Conservation (phyloP, 2,113 vertebrate genomes). For the Mirza zaza region DNA sequence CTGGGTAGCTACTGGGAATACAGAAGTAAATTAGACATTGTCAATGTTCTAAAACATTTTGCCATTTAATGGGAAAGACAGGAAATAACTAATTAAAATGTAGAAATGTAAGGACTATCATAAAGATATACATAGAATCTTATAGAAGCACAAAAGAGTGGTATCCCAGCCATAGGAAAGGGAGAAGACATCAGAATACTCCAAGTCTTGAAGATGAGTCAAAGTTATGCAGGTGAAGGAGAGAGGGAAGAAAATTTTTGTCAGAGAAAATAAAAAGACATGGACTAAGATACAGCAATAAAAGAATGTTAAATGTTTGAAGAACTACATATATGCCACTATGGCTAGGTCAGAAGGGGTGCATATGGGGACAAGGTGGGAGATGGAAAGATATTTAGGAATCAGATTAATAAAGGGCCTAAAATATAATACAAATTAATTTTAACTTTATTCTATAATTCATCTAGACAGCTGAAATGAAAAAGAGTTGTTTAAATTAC, state of each 20-base stretch:
- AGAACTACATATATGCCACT: not conserved
- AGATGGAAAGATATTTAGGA: not conserved
- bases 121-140: not conserved
- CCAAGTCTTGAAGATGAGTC: not conserved
- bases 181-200: not conserved
- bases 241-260: not conserved
- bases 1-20: not conserved
- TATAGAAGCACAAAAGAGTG: not conserved
- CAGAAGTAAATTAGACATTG: not conserved
- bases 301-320: not conserved
- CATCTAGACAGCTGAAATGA: not conserved
- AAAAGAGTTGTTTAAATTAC: not conserved
- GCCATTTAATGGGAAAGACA: not conserved
- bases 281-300: not conserved
- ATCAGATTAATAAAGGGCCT: not conserved
- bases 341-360: not conserved
- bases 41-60: not conserved
- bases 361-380: not conserved
- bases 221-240: not conserved
- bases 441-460: not conserved
- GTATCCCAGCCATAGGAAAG: not conserved
- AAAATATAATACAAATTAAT: not conserved
- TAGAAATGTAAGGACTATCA: not conserved
- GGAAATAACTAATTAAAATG: constrained; percentile 9
- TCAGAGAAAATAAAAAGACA: not conserved